Percentiles rank a stretch among this genome's conserved stretches.
These are phyloP conservation scores for Strix aluco DNA, from an alignment of 2,113 vertebrate genomes.

Conservation along the genomic window DNA sequence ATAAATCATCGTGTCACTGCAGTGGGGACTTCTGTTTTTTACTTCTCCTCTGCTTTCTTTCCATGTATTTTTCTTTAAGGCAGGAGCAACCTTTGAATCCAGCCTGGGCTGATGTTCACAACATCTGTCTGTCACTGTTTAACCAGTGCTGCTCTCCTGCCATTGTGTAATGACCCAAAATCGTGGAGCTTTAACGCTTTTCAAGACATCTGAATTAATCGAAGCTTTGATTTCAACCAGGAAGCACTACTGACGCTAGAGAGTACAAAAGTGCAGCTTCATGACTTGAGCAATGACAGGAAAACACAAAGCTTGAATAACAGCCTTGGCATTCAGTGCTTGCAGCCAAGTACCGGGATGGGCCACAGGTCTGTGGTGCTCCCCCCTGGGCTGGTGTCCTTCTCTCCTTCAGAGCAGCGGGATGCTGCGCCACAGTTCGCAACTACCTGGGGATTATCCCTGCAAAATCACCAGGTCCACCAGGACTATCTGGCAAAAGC, in stretches of 20 bases:
- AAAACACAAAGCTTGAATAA: not conserved
- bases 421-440: not conserved
- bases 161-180: not conserved
- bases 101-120: not conserved
- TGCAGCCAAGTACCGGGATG: fast-evolving
- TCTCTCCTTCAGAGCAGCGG: not conserved
- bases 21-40: not conserved
- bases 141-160: not conserved
- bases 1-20: not conserved
- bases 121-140: not conserved
- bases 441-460: not conserved
- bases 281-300: not conserved
- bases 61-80: not conserved
- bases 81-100: not conserved
- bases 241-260: not conserved
- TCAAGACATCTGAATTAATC: not conserved
- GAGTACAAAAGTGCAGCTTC: not conserved
- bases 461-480: not conserved
- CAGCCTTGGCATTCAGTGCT: not conserved
- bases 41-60: not conserved
- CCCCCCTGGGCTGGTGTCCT: not conserved
- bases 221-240: not conserved
- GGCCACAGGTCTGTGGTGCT: not conserved
- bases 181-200: fast-evolving
- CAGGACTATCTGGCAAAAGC: not conserved